Conservation (phyloP, 2,797 vertebrate genomes). For the Sandelia bainsii region DNA sequence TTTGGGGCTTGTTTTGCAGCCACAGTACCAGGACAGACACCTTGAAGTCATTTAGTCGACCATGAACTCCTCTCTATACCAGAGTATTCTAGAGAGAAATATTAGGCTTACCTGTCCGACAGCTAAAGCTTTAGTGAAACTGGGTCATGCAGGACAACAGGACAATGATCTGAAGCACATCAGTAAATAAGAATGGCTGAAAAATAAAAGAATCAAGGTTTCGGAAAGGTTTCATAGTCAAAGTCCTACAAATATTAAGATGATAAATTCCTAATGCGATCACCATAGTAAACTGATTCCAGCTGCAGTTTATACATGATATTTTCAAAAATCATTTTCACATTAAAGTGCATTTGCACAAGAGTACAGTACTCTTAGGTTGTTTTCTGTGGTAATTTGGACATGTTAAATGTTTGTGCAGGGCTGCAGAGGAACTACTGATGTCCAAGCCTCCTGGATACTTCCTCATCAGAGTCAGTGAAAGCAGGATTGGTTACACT, state of each 20-base stretch:
- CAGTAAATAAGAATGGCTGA: too few relatives aligned
- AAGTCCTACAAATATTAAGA: not conserved
- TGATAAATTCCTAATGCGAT: not conserved
- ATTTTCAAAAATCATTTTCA: not conserved
- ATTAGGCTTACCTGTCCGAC: too few relatives aligned
- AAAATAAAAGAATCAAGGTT: too few relatives aligned
- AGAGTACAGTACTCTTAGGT: not conserved
- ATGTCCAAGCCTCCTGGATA: slow-evolving; percentile 79
- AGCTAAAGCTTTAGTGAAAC: too few relatives aligned
- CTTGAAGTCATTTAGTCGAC: too few relatives aligned
- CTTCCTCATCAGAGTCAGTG: slow-evolving; percentile 90
- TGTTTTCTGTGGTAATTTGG: slow-evolving; percentile 25
- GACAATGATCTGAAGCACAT: too few relatives aligned
- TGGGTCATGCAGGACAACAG: too few relatives aligned
- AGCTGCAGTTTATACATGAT: not conserved
- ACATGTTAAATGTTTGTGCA: slow-evolving; percentile 53
- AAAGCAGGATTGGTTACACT: slow-evolving; percentile 89
- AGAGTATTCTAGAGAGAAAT: too few relatives aligned
- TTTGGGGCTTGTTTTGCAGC: too few relatives aligned
- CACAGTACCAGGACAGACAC: too few relatives aligned
- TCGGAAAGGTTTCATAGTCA: too few relatives aligned
- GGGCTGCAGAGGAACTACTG: slow-evolving; percentile 85
- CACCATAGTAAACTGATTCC: not conserved
- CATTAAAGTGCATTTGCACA: slow-evolving; percentile 19
- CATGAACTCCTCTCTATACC: too few relatives aligned